A percentile compares a stretch with the other conserved stretches of the same genome.
Evolutionary conservation across 2,797 vertebrate species (phyloP).

Genomic region (Anisognathus igniventris): DNA sequence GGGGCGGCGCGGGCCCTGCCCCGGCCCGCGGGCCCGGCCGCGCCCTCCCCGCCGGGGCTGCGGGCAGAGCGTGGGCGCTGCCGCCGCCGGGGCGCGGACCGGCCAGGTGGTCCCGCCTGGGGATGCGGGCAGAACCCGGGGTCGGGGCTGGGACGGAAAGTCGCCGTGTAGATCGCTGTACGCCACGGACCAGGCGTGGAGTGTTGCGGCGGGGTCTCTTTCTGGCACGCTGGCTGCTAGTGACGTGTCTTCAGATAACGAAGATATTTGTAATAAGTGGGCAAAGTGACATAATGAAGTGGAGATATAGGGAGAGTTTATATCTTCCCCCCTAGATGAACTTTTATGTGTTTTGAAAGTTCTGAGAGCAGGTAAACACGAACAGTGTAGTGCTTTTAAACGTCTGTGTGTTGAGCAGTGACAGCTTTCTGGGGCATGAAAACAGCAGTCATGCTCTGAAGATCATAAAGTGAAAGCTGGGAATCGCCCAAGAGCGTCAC

Average conservation of each 20-base stretch:
- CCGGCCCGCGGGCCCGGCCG: not conserved
- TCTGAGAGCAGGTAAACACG: not conserved
- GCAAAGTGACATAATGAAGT: not conserved
- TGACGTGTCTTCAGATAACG: not conserved
- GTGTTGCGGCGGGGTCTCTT: not conserved
- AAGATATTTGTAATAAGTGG: not conserved
- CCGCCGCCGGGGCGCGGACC: not conserved
- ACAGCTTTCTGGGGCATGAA: not conserved
- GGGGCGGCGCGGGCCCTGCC: not conserved
- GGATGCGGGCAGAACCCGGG: not conserved
- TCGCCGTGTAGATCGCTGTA: accelerated
- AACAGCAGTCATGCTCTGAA: not conserved
- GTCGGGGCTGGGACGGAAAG: too few species aligned
- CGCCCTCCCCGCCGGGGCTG: not conserved
- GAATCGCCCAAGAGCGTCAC: not conserved
- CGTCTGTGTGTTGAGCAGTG: not conserved
- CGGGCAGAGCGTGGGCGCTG: not conserved
- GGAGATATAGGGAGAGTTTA: not conserved
- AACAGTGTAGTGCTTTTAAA: not conserved
- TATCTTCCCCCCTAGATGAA: not conserved
- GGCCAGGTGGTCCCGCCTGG: not conserved
- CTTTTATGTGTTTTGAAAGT: not conserved
- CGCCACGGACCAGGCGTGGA: accelerated
- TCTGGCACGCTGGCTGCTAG: not conserved
- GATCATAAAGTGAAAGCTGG: not conserved